Percentiles rank a stretch among this genome's conserved stretches.
phyloP scores from a whole-genome alignment of 2,113 vertebrate species.

The Lamprologus ornatipinnis region DNA sequence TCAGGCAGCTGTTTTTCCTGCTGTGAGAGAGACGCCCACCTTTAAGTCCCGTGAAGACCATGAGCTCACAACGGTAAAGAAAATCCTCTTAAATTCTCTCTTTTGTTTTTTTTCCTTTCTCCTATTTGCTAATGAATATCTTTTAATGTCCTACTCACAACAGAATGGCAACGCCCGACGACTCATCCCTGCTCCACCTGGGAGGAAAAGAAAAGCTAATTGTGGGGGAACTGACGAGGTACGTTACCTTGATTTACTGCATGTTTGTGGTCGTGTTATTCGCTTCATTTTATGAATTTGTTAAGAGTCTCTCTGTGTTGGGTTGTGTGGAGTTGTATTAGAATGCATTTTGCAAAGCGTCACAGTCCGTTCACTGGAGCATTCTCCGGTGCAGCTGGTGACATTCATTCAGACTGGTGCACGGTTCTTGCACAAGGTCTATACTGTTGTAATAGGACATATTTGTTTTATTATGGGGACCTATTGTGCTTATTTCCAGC shows the following conservation, averaged over 20 bases:
- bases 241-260: background rate
- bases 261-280: background rate
- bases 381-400: background rate
- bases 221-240: constrained; percentile 85
- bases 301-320: background rate
- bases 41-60: constrained; percentile 73
- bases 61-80: constrained; percentile 68
- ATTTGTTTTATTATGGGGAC: background rate
- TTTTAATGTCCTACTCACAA: background rate
- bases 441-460: background rate
- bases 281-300: background rate
- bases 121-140: background rate
- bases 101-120: background rate
- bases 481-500: background rate
- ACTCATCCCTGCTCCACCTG: constrained; percentile 75
- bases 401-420: background rate
- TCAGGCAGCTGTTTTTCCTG: constrained; percentile 79
- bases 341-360: background rate
- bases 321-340: background rate
- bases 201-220: constrained; percentile 86
- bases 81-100: background rate
- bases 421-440: background rate
- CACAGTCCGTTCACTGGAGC: background rate
- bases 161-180: constrained; percentile 84
- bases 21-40: constrained; percentile 63